These are phyloP conservation scores for Acestrorhynchus altus DNA, from an alignment of 2,797 vertebrate species.

Conservation along the genomic window DNA sequence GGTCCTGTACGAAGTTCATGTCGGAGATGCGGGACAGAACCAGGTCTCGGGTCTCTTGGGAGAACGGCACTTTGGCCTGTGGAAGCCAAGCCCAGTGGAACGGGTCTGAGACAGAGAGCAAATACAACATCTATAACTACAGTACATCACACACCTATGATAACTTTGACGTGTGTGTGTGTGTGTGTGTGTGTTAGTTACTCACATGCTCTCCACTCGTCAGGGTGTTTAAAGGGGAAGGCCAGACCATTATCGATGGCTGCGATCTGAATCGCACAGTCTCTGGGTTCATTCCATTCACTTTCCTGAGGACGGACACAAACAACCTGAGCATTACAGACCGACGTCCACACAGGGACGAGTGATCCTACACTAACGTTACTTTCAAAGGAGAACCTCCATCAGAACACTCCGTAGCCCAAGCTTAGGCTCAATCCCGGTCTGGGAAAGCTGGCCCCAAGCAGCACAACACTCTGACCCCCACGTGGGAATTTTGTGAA, in stretches of 20 bases:
- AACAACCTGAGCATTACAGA: too few species aligned
- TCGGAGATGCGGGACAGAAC: conserved; percentile 93
- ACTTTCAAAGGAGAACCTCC: too few species aligned
- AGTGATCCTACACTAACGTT: too few species aligned
- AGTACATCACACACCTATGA: too few species aligned
- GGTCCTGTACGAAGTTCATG: conserved; percentile 98
- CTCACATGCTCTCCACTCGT: conserved; percentile 98
- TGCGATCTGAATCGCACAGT: conserved; percentile 90
- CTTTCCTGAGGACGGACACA: conserved; percentile 36
- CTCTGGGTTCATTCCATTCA: conserved; percentile 80
- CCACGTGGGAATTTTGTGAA: too few species aligned
- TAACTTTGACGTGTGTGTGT: neutral
- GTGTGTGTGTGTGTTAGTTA: conserved; percentile 21
- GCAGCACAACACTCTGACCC: too few species aligned
- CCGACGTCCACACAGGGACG: too few species aligned
- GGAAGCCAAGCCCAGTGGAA: conserved; percentile 98
- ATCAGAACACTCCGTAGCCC: too few species aligned
- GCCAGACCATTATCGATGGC: conserved; percentile 98
- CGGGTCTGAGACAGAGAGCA: conserved; percentile 81
- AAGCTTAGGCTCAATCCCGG: too few species aligned
- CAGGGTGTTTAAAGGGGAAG: conserved; percentile 98
- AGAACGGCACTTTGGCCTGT: conserved; percentile 95
- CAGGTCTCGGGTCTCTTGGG: conserved; percentile 91
- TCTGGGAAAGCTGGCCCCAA: too few species aligned
- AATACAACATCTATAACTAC: neutral